A percentile compares a stretch with the other conserved stretches of the same genome.
phyloP scores from a whole-genome alignment of 1,140 invertebrate species.

The Eriosoma lanigerum region DNA sequence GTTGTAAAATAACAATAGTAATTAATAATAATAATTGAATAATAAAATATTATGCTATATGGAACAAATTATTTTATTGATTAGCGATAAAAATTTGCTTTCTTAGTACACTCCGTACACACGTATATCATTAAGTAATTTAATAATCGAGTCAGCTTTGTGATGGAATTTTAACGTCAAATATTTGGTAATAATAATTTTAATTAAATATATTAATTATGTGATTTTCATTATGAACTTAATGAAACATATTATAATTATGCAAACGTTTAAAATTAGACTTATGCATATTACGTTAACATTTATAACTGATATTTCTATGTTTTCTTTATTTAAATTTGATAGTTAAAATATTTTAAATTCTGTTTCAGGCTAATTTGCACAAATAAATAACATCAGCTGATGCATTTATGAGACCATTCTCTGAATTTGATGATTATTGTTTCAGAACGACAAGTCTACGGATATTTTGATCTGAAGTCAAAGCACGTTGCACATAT shows the following conservation, averaged over 20 bases:
- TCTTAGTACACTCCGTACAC: not conserved
- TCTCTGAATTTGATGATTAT: not conserved
- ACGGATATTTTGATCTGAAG: not conserved
- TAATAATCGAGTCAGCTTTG: not conserved
- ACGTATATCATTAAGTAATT: not conserved
- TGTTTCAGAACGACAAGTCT: not conserved
- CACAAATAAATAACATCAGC: slow-evolving; percentile 15
- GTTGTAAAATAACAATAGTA: too few relatives aligned
- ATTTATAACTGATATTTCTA: not conserved
- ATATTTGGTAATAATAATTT: slow-evolving; percentile 2
- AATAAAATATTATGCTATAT: too few relatives aligned
- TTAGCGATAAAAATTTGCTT: not conserved
- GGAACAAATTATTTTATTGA: not conserved
- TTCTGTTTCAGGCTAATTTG: not conserved
- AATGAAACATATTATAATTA: not conserved
- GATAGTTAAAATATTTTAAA: not conserved
- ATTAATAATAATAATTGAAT: not conserved
- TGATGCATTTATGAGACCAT: not conserved
- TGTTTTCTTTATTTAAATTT: not conserved
- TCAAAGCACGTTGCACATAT: too few relatives aligned
- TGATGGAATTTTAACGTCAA: not conserved
- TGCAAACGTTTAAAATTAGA: not conserved
- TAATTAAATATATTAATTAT: too few relatives aligned
- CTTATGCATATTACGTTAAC: not conserved
- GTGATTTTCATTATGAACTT: too few relatives aligned